A percentile compares a stretch with the other conserved stretches of the same genome.
Evolutionary conservation across 2,113 vertebrate genomes (phyloP).

Genomic region (Stigmatopora nigra): DNA sequence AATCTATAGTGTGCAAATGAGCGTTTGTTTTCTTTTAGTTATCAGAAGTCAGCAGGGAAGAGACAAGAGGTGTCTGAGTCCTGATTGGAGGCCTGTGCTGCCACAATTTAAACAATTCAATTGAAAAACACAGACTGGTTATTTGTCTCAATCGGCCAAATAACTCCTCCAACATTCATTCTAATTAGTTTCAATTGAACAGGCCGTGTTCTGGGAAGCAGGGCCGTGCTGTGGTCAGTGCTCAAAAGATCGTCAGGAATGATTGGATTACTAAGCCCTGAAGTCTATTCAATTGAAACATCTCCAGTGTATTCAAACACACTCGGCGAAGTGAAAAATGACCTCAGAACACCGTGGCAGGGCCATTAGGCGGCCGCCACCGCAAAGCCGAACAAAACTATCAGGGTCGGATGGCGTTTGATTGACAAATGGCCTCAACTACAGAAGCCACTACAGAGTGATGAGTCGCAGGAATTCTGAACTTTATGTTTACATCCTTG

Average conservation of each 20-base stretch:
- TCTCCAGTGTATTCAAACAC: constrained; percentile 28
- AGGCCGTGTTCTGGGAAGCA: constrained; percentile 36
- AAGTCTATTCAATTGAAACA: constrained; percentile 34
- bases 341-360: constrained; percentile 14
- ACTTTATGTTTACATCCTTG: background rate
- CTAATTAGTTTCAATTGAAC: constrained; percentile 76
- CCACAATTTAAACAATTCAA: constrained; percentile 64
- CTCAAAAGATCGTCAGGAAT: constrained; percentile 40
- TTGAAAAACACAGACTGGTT: constrained; percentile 67
- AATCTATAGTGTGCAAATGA: constrained; percentile 63
- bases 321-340: constrained; percentile 15
- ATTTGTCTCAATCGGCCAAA: constrained; percentile 69
- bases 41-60: constrained; percentile 63
- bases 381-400: constrained; percentile 1
- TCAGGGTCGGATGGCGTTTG: background rate
- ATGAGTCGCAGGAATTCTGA: background rate
- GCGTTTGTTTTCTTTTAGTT: constrained; percentile 46
- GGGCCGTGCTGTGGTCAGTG: constrained; percentile 54
- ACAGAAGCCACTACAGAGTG: background rate
- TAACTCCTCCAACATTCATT: constrained; percentile 68
- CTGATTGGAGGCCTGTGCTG: constrained; percentile 54
- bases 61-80: constrained; percentile 53
- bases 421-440: background rate
- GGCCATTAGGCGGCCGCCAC: constrained; percentile 15
- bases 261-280: constrained; percentile 41